Evolutionary conservation across 2,888 invertebrate species (phyloP), one percentile per base, ranked within the genome.

Genomic region (Bombyx huttoni): DNA sequence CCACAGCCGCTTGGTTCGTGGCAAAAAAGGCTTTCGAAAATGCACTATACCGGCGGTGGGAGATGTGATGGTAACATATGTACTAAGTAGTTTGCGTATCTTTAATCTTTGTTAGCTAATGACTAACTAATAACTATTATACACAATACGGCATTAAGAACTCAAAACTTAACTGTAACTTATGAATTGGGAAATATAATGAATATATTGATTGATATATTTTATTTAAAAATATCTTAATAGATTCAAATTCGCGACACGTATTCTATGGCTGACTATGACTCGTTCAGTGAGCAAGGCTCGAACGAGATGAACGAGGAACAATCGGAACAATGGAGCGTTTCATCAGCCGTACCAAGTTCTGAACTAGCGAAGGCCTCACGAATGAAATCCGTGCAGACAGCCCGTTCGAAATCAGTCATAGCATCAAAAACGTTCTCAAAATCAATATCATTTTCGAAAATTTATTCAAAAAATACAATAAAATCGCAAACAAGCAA

Each of bases 261-360:
- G 3, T 70, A 60, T 58, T 77, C 82, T 3, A 59, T 68, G 46
- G 73, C 67, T 51, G 74, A 73, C 13, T 75, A 60, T 48, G 67
- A 61, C 0, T 58, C 67, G 7, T 13, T 50, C 7, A 57, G 54
- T 13, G 72, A 61, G 49, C 65, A 65, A 46, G 65, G 58, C 12
- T 62, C 61, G 52, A 60, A 63, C 12, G 53, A 53, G 33, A 46
- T 51, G 1, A 52, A 56, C 45, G 70, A 68, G 13, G 78, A 75
- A 14, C 63, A 71, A 51, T 74, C 77, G 0, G 73, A 71, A 0
- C 52, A 56, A 46, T 81, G 78, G 79, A 77, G 68, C 13, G 59
- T 56, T 1, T 67, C 69, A 0, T 67, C 79, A 3, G 55, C 61
- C 1, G 54, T 54, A 2, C 53, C 58, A 0, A 60, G 61, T 33